These are phyloP conservation scores for Branchellion lobata DNA, from an alignment of 2,888 invertebrate genomes.

Conservation along the genomic window DNA sequence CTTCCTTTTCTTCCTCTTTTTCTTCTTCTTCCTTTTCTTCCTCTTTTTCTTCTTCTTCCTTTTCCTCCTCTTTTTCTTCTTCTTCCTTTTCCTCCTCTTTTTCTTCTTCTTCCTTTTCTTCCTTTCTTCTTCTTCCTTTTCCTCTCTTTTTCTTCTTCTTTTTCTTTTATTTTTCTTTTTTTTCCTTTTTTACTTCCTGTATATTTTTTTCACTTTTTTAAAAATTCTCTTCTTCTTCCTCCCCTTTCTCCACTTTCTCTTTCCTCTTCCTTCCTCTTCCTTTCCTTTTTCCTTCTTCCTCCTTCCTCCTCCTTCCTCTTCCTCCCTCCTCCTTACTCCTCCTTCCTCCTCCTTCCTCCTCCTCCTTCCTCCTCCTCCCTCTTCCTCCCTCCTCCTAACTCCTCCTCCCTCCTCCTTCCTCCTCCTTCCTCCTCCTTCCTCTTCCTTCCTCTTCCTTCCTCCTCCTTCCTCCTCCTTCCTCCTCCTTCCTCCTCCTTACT, in stretches of 20 bases:
- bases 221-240: background rate
- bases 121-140: background rate
- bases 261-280: background rate
- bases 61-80: background rate
- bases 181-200: background rate
- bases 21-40: too few species aligned
- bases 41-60: too few species aligned
- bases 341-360: too few species aligned
- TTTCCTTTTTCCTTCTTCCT: background rate
- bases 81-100: background rate
- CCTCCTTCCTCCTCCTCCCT: too few species aligned
- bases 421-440: too few species aligned
- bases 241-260: background rate
- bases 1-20: too few species aligned
- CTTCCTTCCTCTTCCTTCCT: too few species aligned
- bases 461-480: too few species aligned
- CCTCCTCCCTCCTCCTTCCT: too few species aligned
- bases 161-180: background rate
- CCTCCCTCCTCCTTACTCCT: too few species aligned
- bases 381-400: too few species aligned
- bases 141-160: background rate
- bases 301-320: background rate
- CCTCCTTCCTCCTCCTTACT: too few species aligned
- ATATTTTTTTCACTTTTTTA: background rate
- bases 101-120: background rate